These are phyloP conservation scores for Byasa hedistus DNA, from an alignment of 2,888 invertebrate genomes.

Conservation along the genomic window DNA sequence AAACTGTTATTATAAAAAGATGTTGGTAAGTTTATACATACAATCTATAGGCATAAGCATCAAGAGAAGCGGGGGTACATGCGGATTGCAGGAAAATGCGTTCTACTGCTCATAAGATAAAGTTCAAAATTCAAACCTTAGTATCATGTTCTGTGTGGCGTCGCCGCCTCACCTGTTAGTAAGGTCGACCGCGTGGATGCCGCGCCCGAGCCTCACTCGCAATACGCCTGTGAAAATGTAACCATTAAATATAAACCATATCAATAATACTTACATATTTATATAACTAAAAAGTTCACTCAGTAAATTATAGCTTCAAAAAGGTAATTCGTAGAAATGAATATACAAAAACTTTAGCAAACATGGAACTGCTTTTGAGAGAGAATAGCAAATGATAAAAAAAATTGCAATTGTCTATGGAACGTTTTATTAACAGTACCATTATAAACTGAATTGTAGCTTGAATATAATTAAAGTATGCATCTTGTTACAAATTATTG, in stretches of 20 bases:
- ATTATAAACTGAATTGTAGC: too few relatives aligned
- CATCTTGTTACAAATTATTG: too few relatives aligned
- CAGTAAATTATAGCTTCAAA: too few relatives aligned
- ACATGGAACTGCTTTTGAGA: too few relatives aligned
- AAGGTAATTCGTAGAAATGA: too few relatives aligned
- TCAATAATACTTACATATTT: background rate
- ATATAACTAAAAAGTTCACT: background rate
- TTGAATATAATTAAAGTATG: too few relatives aligned
- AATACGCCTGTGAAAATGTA: conserved; percentile 59
- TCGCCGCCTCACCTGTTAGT: conserved; percentile 78
- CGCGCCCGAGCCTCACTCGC: conserved; percentile 73
- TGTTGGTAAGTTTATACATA: conserved; percentile 17
- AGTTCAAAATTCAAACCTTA: conserved; percentile 75
- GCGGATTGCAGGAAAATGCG: conserved; percentile 21
- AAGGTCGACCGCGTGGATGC: conserved; percentile 73
- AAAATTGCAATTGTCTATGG: too few relatives aligned
- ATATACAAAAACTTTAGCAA: too few relatives aligned
- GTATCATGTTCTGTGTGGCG: conserved; percentile 78
- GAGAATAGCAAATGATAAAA: too few relatives aligned
- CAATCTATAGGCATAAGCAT: conserved; percentile 28
- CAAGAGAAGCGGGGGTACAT: conserved; percentile 21
- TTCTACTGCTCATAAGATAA: conserved; percentile 47
- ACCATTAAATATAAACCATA: background rate
- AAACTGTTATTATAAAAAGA: conserved; percentile 18
- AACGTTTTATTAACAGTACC: too few relatives aligned